Base-by-base conservation (phyloP, 2,113 vertebrate genomes). In the Boleophthalmus pectinirostris region DNA sequence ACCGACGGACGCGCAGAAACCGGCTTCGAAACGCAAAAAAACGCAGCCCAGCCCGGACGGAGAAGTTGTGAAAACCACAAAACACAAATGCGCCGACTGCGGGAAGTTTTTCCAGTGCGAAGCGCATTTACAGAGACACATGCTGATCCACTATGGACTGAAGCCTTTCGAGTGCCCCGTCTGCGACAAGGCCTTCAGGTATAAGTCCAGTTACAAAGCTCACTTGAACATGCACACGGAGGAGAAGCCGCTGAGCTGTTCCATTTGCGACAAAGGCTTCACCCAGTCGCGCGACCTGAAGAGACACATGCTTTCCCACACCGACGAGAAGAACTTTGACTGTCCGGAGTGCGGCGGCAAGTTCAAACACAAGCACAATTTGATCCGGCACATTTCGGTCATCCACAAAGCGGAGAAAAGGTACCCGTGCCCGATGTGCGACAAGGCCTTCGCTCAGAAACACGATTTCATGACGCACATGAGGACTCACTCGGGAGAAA, bases 281-380 rank as follows among this genome's bases (percentile, higher is more conserved):
- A 61, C 58, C 0, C 58, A 61, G 25, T 61, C 58, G 1, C 58
- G 58, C 1, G 58, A 61, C 3, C 58, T 61, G 15, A 33, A 24
- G 58, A 14, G 58, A 3, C 58, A 61, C 58, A 61, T 61, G 58
- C 58, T 61, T 16, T 61, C 58, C 7, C 58, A 61, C 58, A 61
- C 58, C 15, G 58, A 61, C 16, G 58, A 61, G 58, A 61, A 61
- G 25, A 61, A 61, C 25, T 61, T 61, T 25, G 58, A 61, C 58
- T 61, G 58, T 16, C 7, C 25, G 15, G 24, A 61, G 16, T 61
- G 58, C 15, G 58, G 58, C 15, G 58, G 58, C 15, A 61, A 61
- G 7, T 61, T 61, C 15, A 61, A 61, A 15, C 58, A 61, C 15
- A 61, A 61, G 58, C 58, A 61, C 25, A 61, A 61, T 10, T 3